Conservation (phyloP, 2,797 vertebrate genomes). For the Naso thynnoides region DNA sequence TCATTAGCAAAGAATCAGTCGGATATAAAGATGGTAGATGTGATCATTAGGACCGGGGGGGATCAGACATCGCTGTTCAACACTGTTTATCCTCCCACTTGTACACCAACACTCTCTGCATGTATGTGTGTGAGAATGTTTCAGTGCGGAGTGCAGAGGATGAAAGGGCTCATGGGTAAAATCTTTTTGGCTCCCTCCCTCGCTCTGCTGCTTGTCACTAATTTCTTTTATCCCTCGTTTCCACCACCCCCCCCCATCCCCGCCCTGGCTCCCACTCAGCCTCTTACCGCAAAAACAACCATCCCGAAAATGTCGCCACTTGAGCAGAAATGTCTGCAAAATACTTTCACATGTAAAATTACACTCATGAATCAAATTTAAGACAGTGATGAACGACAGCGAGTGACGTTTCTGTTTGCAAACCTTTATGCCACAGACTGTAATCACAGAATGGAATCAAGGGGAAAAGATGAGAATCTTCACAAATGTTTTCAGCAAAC, state of each 20-base stretch:
- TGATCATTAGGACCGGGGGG: conserved; percentile 67
- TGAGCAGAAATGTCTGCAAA: background rate
- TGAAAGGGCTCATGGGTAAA: conserved; percentile 62
- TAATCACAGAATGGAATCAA: background rate
- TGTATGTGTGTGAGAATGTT: conserved; percentile 13
- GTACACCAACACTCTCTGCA: conserved; percentile 27
- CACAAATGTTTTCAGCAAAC: background rate
- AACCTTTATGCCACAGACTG: background rate
- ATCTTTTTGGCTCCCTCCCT: conserved; percentile 38
- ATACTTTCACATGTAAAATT: conserved; percentile 12
- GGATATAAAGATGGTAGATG: conserved; percentile 62
- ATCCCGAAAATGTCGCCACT: conserved; percentile 13
- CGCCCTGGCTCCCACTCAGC: conserved; percentile 5
- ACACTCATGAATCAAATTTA: conserved; percentile 1
- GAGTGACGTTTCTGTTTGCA: background rate
- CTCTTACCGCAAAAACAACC: conserved; percentile 12
- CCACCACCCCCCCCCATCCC: conserved; percentile 17
- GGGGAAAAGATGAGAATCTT: background rate
- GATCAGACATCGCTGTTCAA: conserved; percentile 62
- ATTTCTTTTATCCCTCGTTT: conserved; percentile 46
- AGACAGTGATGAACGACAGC: background rate
- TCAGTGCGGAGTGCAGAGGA: conserved; percentile 49
- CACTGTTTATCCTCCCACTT: conserved; percentile 71
- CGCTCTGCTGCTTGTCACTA: conserved; percentile 42
- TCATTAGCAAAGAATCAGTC: conserved; percentile 68